Percentiles rank a stretch among this genome's conserved stretches.
Conservation (phyloP, 2,113 vertebrate genomes). For the Grus americana region DNA sequence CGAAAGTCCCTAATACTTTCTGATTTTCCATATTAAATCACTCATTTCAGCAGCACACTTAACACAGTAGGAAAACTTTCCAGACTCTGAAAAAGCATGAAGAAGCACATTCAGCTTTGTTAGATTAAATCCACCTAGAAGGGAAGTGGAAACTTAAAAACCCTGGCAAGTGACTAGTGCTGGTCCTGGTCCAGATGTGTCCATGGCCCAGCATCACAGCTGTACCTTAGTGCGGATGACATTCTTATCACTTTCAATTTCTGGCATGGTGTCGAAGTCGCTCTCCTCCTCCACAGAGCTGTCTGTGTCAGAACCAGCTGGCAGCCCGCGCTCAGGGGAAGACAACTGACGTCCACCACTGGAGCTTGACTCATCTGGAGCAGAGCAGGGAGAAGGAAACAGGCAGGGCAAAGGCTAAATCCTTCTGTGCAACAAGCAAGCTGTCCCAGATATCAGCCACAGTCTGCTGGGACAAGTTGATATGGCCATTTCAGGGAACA, state of each 20-base stretch:
- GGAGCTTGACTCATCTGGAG: slow-evolving; percentile 76
- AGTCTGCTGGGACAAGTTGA: not conserved
- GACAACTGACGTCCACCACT: slow-evolving; percentile 57
- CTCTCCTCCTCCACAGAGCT: slow-evolving; percentile 82
- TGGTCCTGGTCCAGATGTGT: no score
- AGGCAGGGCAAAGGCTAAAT: not conserved
- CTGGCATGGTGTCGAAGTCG: slow-evolving; percentile 81
- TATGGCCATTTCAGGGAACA: not conserved
- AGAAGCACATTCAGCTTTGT: not conserved
- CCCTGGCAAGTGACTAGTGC: not conserved
- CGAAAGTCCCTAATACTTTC: not conserved
- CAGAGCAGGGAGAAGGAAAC: not conserved
- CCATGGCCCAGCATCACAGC: accelerated
- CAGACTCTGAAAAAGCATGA: not conserved
- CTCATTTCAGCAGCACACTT: not conserved
- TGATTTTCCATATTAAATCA: not conserved
- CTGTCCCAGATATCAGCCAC: not conserved
- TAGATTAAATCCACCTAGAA: not conserved
- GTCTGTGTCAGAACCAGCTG: slow-evolving; percentile 74
- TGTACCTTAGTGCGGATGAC: slow-evolving; percentile 80
- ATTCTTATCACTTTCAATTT: slow-evolving; percentile 82
- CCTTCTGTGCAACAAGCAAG: not conserved
- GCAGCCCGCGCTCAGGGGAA: not conserved
- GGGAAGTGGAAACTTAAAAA: not conserved
- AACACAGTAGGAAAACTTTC: not conserved